Base-by-base conservation (phyloP, 2,888 invertebrate genomes). In the Epirrhoe tristata region DNA sequence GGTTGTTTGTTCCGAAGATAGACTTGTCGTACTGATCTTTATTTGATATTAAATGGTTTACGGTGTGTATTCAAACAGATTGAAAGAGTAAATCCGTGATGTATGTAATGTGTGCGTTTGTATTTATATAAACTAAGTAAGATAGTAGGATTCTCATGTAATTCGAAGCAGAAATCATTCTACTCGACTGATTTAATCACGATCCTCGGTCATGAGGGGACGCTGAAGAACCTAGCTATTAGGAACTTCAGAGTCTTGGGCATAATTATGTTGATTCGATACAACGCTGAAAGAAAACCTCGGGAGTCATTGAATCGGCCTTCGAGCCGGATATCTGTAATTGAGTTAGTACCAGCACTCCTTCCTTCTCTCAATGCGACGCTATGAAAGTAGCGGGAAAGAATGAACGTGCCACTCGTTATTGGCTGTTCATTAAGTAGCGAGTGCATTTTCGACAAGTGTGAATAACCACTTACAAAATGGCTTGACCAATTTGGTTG, bases 281-380 rank as follows among this genome's bases (percentile, higher is more conserved):
- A 46, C 56, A 32, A 46, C 50, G 57, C 65, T 43, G 39, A 43
- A 71, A 72, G 78, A 81, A 82, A 81, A 86, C 78, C 76, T 74
- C 63, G 73, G 74, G 48, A 81, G 76, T 77, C 81, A 74, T 75
- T 89, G 87, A 88, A 87, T 89, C 81, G 85, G 83, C 82, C 78
- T 84, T 87, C 81, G 87, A 82, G 85, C 84, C 84, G 88, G 88
- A 86, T 86, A 83, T 77, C 84, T 81, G 81, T 91, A 90, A 91
- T 91, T 90, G 87, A 88, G 88, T 91, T 90, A 90, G 88, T 87
- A 81, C 82, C 80, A 81, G 83, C 83, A 83, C 84, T 85, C 81
- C 75, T 72, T 74, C 66, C 77, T 79, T 76, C 79, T 75, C 80
- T 85, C 75, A 70, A 69, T 64, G 72, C 69, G 72, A 69, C 82